Evolutionary conservation across 2,113 vertebrate genomes (phyloP).

Genomic region (Neogale vison): DNA sequence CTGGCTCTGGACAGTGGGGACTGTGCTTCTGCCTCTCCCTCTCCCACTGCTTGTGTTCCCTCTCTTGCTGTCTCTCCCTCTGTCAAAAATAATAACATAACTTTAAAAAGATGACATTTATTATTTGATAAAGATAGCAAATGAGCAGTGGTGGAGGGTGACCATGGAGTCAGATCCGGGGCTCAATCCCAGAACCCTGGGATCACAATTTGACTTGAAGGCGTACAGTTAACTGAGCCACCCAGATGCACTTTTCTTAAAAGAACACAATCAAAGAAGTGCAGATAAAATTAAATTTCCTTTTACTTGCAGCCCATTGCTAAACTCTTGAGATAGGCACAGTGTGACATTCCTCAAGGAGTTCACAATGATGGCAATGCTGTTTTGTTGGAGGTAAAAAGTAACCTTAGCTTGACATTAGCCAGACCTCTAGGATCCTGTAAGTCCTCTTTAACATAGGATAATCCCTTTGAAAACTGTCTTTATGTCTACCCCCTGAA

Average conservation of each 20-base stretch:
- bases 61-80: no score
- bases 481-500: background rate
- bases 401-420: background rate
- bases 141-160: no score
- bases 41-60: no score
- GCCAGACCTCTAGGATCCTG: background rate
- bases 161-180: no score
- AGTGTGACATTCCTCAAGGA: background rate
- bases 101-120: no score
- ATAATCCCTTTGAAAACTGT: background rate
- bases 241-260: background rate
- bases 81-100: no score
- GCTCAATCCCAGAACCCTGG: no score
- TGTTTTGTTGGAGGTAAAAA: background rate
- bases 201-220: no score
- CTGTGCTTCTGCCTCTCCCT: no score
- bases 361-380: background rate
- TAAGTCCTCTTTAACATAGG: background rate
- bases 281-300: background rate
- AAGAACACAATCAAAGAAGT: background rate
- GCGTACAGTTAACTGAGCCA: no score
- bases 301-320: background rate
- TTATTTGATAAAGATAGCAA: no score
- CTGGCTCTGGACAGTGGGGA: no score
- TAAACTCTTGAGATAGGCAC: background rate